Conservation (phyloP, 2,113 vertebrate species). For the Hemiscyllium ocellatum region DNA sequence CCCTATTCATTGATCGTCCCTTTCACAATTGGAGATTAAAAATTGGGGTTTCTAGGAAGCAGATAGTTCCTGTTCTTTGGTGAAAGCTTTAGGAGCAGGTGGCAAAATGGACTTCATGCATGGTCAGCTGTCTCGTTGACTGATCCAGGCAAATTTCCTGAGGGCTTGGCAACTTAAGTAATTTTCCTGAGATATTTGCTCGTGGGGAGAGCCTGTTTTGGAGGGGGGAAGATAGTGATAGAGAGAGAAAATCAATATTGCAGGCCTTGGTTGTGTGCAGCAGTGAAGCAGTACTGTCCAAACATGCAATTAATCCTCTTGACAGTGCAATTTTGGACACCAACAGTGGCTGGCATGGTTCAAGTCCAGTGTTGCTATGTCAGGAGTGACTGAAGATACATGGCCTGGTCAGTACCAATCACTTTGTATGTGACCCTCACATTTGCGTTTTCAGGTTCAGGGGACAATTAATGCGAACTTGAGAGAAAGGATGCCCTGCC, state of each 20-base stretch:
- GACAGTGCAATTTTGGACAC: too few species aligned
- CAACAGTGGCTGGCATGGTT: too few species aligned
- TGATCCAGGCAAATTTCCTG: neutral
- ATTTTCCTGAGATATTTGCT: neutral
- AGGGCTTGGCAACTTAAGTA: neutral
- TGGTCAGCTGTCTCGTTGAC: neutral
- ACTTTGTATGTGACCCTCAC: too few species aligned
- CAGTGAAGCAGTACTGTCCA: neutral
- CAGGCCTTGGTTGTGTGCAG: neutral
- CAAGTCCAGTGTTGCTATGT: too few species aligned
- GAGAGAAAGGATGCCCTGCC: neutral
- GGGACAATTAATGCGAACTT: neutral
- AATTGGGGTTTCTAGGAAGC: neutral
- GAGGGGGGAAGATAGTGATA: neutral
- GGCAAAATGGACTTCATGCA: neutral
- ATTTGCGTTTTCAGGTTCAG: neutral
- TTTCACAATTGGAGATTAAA: neutral
- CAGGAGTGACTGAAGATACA: too few species aligned
- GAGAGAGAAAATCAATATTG: neutral
- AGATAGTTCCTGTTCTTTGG: too few species aligned
- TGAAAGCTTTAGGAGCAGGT: too few species aligned
- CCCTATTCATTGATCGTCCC: too few species aligned
- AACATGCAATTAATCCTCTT: too few species aligned
- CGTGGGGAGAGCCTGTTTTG: neutral
- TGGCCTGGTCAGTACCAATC: too few species aligned